A percentile compares a stretch with the other conserved stretches of the same genome.
Evolutionary conservation across 2,888 invertebrate species (phyloP).

Genomic region (Rhamphomyia laevipes): DNA sequence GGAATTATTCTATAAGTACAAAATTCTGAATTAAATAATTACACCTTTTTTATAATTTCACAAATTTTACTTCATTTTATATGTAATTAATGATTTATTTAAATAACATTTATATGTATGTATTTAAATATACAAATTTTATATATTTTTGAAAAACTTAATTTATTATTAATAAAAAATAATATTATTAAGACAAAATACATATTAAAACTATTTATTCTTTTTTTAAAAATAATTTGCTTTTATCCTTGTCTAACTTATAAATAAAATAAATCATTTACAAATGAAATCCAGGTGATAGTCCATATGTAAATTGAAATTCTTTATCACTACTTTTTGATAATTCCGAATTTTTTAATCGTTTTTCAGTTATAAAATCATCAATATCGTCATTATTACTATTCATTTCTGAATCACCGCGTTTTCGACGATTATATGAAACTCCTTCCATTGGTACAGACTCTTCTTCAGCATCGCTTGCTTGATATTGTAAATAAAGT

Average conservation of each 20-base stretch:
- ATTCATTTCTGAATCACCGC: conserved; percentile 31
- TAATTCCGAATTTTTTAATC: conserved; percentile 23
- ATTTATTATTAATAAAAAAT: too few species aligned
- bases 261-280: conserved; percentile 9
- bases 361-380: conserved; percentile 33
- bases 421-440: conserved; percentile 21
- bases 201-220: too few species aligned
- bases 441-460: neutral
- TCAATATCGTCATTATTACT: conserved; percentile 26
- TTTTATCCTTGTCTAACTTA: neutral
- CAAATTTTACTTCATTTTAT: too few species aligned
- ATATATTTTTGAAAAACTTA: too few species aligned
- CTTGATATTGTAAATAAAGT: conserved; percentile 42
- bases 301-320: conserved; percentile 29
- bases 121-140: too few species aligned
- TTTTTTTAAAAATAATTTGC: too few species aligned
- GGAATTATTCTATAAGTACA: too few species aligned
- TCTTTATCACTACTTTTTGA: conserved; percentile 29
- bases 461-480: conserved; percentile 28
- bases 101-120: too few species aligned
- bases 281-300: conserved; percentile 31
- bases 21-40: too few species aligned
- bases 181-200: too few species aligned
- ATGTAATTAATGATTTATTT: too few species aligned
- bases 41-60: too few species aligned